Percentiles rank a stretch among this genome's conserved stretches.
These are phyloP conservation scores for Chaetura pelagica DNA, from an alignment of 2,113 vertebrate genomes.

Conservation along the genomic window DNA sequence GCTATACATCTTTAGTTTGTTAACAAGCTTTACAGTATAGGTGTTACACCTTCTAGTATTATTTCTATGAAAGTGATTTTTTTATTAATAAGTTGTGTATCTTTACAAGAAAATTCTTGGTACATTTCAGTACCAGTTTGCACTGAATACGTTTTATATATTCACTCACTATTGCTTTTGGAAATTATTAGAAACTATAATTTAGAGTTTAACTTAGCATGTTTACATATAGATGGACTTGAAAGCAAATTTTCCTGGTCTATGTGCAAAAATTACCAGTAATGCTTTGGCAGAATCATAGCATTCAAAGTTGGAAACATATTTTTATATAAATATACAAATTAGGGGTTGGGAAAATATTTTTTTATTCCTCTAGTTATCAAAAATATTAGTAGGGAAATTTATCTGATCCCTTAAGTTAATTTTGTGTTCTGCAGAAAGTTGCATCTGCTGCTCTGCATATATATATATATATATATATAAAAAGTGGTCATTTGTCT, in stretches of 20 bases:
- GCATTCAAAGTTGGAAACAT: not conserved
- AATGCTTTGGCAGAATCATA: not conserved
- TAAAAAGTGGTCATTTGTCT: not conserved
- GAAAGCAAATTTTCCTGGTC: not conserved
- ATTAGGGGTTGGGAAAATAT: not conserved
- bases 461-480: not conserved
- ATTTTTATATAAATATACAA: not conserved
- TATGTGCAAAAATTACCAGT: not conserved
- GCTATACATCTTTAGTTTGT: rapidly evolving
- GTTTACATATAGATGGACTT: not conserved
- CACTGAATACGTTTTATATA: not conserved
- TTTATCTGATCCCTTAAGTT: not conserved
- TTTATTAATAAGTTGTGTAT: not conserved
- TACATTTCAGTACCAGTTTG: not conserved
- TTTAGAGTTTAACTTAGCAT: not conserved
- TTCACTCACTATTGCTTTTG: not conserved
- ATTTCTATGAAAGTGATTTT: not conserved
- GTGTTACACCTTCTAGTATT: not conserved
- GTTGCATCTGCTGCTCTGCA: not conserved
- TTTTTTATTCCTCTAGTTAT: not conserved
- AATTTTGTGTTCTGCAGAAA: not conserved
- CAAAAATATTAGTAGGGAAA: not conserved
- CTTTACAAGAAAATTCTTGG: not conserved
- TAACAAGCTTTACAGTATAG: not conserved
- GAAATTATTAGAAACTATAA: not conserved